Evolutionary conservation across 2,113 vertebrate genomes (phyloP), one percentile per base, ranked within the genome.

Genomic region (Grus americana): DNA sequence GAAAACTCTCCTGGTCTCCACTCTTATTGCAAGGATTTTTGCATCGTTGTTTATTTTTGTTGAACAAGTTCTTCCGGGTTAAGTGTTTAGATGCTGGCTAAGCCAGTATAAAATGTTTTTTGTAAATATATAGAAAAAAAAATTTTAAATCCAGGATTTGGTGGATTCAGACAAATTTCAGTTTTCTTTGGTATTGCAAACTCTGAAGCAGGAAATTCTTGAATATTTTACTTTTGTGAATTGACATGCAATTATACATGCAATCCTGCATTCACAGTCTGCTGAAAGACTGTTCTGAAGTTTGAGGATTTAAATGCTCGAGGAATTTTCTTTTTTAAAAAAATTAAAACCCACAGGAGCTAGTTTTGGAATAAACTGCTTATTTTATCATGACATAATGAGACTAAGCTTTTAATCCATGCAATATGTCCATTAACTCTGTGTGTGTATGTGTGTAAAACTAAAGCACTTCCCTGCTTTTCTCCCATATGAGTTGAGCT

Each of bases 331-430:
- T 55, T 90, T 49, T 11, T 3, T 38, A 38, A 38, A 38, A 38
- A 70, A 67, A 11, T 12, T 46, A 49, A 90, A 93, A 12, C 24
- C 24, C 38, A 62, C 24, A 79, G 79, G 42, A 83, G 12, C 59
- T 94, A 86, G 30, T 86, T 94, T 52, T 89, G 57, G 52, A 90
- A 88, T 88, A 76, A 93, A 92, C 71, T 84, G 47, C 79, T 94
- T 95, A 80, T 89, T 92, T 91, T 90, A 81, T 94, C 52, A 72
- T 79, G 80, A 65, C 2, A 9, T 91, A 91, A 91, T 96, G 87
- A 95, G 59, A 92, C 95, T 96, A 95, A 93, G 94, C 92, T 92
- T 92, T 96, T 95, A 96, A 87, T 96, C 92, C 65, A 44, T 57
- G 61, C 76, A 87, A 8, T 72, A 66, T 73, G 78, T 91, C 49